Evolutionary conservation across 1,140 invertebrate genomes (phyloP).

Genomic region (Euglossa dilemma): DNA sequence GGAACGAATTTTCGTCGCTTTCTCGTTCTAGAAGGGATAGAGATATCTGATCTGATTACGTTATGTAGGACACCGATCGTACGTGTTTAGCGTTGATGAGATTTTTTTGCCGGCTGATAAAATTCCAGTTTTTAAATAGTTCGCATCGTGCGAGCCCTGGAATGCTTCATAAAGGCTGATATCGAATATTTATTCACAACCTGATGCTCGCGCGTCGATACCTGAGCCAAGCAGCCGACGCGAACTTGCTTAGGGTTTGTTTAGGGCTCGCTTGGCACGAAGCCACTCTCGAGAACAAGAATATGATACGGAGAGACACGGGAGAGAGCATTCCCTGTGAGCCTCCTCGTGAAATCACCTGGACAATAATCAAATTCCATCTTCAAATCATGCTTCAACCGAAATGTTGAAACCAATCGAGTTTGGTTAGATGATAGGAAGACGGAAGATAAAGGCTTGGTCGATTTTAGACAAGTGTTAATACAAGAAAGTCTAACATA

Average conservation of each 20-base stretch:
- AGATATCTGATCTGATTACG: conserved; percentile 14
- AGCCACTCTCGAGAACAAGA: conserved; percentile 53
- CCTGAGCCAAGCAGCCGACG: conserved; percentile 29
- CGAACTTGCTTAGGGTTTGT: conserved; percentile 59
- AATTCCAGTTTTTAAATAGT: conserved; percentile 2
- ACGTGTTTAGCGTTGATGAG: conserved; percentile 5
- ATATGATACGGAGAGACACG: conserved; percentile 1
- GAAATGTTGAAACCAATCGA: background rate
- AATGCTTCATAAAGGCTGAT: conserved; percentile 14
- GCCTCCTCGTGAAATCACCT: background rate
- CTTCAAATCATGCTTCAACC: background rate
- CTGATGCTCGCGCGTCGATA: conserved; percentile 59
- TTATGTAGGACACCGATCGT: conserved; percentile 8
- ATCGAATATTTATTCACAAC: conserved; percentile 41
- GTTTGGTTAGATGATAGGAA: background rate
- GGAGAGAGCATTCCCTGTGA: background rate
- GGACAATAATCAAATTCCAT: background rate
- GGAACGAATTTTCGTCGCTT: too few species aligned
- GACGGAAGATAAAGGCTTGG: background rate
- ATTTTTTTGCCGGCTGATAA: background rate
- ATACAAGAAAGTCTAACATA: background rate
- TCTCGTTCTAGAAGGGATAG: background rate
- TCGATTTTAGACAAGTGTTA: too few species aligned
- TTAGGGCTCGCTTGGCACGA: conserved; percentile 62
- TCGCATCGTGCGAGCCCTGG: background rate